Percentiles rank a stretch among this genome's conserved stretches.
Conservation (phyloP, 2,797 vertebrate genomes). For the Coluber constrictor region DNA sequence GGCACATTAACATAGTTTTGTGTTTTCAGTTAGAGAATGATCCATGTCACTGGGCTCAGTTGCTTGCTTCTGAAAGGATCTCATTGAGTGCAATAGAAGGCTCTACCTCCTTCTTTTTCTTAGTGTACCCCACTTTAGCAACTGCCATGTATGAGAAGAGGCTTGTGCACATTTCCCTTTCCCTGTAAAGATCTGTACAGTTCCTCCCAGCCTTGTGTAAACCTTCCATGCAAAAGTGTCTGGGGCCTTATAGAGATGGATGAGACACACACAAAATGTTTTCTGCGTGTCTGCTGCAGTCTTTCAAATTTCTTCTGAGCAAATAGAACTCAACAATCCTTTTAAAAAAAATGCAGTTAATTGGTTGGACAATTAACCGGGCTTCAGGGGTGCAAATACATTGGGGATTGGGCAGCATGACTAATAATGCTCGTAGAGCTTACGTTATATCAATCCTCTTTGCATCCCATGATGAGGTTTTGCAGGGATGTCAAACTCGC, state of each 20-base stretch:
- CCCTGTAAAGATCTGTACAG: not conserved
- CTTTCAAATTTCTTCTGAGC: conserved; percentile 45
- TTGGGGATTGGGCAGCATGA: conserved; percentile 57
- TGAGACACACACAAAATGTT: conserved; percentile 44
- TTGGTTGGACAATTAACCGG: conserved; percentile 42
- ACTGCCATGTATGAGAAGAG: not conserved
- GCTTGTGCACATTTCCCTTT: not conserved
- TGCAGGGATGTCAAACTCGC: too few relatives aligned
- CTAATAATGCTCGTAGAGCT: conserved; percentile 50
- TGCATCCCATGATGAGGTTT: conserved; percentile 37
- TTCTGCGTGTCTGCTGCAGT: conserved; percentile 53
- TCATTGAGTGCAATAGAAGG: not conserved
- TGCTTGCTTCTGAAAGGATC: not conserved
- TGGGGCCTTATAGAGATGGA: not conserved
- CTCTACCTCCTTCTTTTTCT: not conserved
- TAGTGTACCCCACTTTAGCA: not conserved
- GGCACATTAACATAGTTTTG: conserved; percentile 59
- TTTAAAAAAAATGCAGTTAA: conserved; percentile 8
- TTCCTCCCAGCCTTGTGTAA: not conserved
- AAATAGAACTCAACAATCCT: not conserved
- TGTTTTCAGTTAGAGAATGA: conserved; percentile 58
- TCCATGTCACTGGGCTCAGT: not conserved
- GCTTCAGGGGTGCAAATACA: conserved; percentile 12
- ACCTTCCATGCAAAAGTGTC: not conserved
- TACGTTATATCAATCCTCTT: conserved; percentile 43